phyloP scores from a whole-genome alignment of 2,797 vertebrate species.

The Crocodylus rhombifer region DNA sequence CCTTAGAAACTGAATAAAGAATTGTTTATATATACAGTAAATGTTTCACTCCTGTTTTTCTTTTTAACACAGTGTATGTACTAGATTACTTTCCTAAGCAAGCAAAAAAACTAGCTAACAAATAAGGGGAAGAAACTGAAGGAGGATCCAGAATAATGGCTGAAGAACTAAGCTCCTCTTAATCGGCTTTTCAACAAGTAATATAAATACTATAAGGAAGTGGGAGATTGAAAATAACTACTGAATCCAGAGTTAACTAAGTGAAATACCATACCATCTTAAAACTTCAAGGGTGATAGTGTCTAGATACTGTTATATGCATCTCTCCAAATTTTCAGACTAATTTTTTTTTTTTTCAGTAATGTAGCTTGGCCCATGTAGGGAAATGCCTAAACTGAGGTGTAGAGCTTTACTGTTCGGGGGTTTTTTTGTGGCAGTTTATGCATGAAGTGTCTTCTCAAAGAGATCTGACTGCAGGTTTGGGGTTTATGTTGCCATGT shows the following conservation, averaged over 20 bases:
- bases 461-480: not conserved
- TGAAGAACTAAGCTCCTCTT: not conserved
- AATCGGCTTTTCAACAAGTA: not conserved
- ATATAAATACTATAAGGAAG: not conserved
- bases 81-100: not conserved
- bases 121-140: not conserved
- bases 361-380: accelerated
- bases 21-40: not conserved
- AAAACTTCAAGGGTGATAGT: not conserved
- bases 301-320: not conserved
- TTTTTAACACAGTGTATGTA: not conserved
- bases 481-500: not conserved
- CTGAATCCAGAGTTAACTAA: not conserved
- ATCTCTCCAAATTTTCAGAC: not conserved
- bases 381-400: accelerated
- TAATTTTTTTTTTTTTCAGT: not conserved
- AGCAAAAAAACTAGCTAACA: not conserved
- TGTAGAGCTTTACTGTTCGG: no score
- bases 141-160: not conserved
- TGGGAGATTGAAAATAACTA: not conserved
- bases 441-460: not conserved
- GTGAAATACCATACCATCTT: not conserved
- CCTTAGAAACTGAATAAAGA: slow-evolving; percentile 40
- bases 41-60: not conserved
- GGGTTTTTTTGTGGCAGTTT: no score